phyloP scores from a whole-genome alignment of 2,113 vertebrate species.

The Sardina pilchardus region DNA sequence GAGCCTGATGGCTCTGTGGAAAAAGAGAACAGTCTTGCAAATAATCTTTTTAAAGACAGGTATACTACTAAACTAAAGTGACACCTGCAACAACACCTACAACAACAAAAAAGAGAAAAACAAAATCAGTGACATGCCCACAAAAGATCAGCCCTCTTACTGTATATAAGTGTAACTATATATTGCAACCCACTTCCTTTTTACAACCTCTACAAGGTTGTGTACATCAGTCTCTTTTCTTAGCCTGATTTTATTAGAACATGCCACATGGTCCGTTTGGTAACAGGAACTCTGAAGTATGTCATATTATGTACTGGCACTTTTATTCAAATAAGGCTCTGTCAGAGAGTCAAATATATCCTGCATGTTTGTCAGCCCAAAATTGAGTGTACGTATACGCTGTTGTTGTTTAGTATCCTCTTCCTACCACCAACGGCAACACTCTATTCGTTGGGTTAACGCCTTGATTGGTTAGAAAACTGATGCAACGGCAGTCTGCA shows the following conservation, averaged over 20 bases:
- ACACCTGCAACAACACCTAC: too few relatives aligned
- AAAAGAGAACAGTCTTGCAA: too few relatives aligned
- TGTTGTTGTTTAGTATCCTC: not conserved
- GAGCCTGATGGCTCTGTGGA: too few relatives aligned
- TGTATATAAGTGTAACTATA: too few relatives aligned
- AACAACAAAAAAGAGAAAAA: too few relatives aligned
- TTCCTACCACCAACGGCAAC: not conserved
- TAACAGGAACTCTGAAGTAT: not conserved
- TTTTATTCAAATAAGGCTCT: not conserved
- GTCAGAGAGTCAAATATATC: not conserved
- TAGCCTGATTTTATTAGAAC: not conserved
- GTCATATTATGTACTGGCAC: not conserved
- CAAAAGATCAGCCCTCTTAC: too few relatives aligned
- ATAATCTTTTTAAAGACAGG: too few relatives aligned
- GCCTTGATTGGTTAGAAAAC: constrained; percentile 46
- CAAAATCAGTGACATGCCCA: too few relatives aligned
- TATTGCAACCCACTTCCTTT: not conserved
- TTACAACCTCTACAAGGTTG: not conserved
- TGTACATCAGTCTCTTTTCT: not conserved
- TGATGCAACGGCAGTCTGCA: constrained; percentile 50
- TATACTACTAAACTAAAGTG: too few relatives aligned
- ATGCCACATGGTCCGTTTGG: not conserved
- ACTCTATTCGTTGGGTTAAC: constrained; percentile 54
- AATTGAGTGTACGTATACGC: not conserved
- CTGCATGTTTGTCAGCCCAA: not conserved